Percentiles rank a stretch among this genome's conserved stretches.
These are phyloP conservation scores for Rhodophaea formosa DNA, from an alignment of 2,888 invertebrate genomes.

Conservation along the genomic window DNA sequence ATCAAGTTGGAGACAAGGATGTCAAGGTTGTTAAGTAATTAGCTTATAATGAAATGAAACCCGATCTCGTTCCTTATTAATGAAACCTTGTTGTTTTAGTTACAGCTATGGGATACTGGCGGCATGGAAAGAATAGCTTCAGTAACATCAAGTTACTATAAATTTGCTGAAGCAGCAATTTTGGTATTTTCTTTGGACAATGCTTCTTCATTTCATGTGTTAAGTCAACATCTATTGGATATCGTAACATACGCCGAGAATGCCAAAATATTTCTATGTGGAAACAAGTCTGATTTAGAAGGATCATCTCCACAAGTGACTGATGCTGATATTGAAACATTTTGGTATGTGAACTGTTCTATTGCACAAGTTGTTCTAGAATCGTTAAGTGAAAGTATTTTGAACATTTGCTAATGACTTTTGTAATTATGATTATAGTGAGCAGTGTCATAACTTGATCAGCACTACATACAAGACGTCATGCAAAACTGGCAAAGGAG, in stretches of 20 bases:
- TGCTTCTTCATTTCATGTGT: conserved; percentile 93
- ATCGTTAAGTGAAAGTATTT: background rate
- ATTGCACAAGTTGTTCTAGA: background rate
- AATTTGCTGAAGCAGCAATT: conserved; percentile 96
- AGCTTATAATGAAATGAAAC: conserved; percentile 22
- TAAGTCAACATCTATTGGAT: conserved; percentile 95
- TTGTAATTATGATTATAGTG: conserved; percentile 75
- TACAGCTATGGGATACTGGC: conserved; percentile 98
- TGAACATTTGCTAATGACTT: conserved; percentile 4
- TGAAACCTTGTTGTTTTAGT: conserved; percentile 69
- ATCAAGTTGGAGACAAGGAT: conserved; percentile 87
- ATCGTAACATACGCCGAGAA: conserved; percentile 97
- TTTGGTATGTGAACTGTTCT: conserved; percentile 82
- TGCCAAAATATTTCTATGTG: conserved; percentile 96
- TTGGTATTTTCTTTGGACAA: conserved; percentile 95
- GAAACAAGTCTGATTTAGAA: conserved; percentile 93
- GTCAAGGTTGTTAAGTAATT: conserved; percentile 83
- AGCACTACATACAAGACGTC: conserved; percentile 94
- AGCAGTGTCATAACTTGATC: conserved; percentile 94
- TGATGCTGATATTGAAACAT: conserved; percentile 93
- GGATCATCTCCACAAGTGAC: conserved; percentile 88
- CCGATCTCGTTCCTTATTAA: conserved; percentile 23
- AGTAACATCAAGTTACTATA: conserved; percentile 96
- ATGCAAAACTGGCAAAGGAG: conserved; percentile 91
- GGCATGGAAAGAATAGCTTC: conserved; percentile 98